Evolutionary conservation across 2,888 invertebrate genomes (phyloP), one percentile per base, ranked within the genome.

Genomic region (Philopedon plagiatum): DNA sequence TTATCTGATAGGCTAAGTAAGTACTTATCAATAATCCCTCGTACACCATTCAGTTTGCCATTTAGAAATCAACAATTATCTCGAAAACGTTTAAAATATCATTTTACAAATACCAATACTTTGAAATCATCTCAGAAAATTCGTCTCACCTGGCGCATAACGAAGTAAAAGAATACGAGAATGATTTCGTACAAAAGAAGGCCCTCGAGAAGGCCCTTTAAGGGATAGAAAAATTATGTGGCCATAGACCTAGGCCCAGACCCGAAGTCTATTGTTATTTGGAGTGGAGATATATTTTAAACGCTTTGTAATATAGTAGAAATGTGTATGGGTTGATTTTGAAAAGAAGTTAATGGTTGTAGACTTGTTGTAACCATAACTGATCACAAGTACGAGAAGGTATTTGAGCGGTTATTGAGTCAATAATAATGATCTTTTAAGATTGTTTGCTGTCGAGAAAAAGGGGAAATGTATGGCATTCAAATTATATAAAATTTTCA

Each of bases 141-240:
- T 57, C 34, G 37, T 58, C 37, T 34, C 70, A 70, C 70, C 70
- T 70, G 70, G 70, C 63, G 32, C 23, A 58, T 64, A 70, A 70
- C 51, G 64, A 70, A 64, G 37, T 29, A 21, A 54, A 57, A 62
- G 61, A 69, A 68, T 68, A 62, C 41, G 68, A 62, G 68, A 68
- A 69, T 56, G 69, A 69, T 69, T 70, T 37, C 21, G 64, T 57
- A 70, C 70, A 70, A 70, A 39, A 64, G 64, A 44, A 61, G 62
- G 56, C 69, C 56, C 69, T 69, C 56, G 51, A 69, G 62, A 37
- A 37, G 46, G 46, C 64, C 70, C 58, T 70, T 61, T 46, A 70
- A 62, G 69, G 69, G 46, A 41, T 21, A 41, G 4, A 69, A 63
- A 56, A 70, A 64, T 70, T 63, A 70, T 64, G 58, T 62, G 64